phyloP scores from a whole-genome alignment of 2,113 vertebrate species.

The Xiphophorus hellerii region DNA sequence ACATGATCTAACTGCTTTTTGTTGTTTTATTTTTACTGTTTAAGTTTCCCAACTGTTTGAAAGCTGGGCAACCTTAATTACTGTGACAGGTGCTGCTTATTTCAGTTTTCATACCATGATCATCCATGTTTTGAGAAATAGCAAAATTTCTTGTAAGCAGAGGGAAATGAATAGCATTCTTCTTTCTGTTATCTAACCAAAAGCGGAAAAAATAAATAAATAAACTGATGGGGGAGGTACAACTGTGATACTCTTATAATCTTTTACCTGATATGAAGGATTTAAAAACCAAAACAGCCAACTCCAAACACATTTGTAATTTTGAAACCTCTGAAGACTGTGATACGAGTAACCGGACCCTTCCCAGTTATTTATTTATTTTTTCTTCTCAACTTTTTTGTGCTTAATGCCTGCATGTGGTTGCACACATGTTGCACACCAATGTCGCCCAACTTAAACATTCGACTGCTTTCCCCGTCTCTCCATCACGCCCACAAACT shows the following conservation, averaged over 20 bases:
- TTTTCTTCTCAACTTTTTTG: conserved; percentile 6
- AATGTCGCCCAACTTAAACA: conserved; percentile 45
- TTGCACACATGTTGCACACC: conserved; percentile 21
- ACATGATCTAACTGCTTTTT: background rate
- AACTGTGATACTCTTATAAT: background rate
- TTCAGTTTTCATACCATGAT: background rate
- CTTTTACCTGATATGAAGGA: background rate
- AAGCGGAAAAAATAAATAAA: background rate
- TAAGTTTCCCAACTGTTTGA: background rate
- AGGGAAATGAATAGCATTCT: background rate
- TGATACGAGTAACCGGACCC: background rate
- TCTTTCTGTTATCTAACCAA: background rate
- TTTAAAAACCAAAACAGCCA: too few species aligned
- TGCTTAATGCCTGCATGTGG: conserved; percentile 17
- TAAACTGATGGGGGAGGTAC: too few species aligned
- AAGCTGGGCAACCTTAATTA: background rate
- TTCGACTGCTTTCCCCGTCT: conserved; percentile 36
- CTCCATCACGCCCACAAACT: conserved; percentile 59
- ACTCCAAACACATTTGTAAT: too few species aligned
- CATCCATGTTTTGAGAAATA: background rate
- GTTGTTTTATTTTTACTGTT: conserved; percentile 2
- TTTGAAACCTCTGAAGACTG: background rate
- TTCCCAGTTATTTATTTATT: background rate
- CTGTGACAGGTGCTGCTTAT: background rate
- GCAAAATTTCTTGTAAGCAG: background rate